Evolutionary conservation across 2,113 vertebrate genomes (phyloP).

Genomic region (Beaufortia kweichowensis): DNA sequence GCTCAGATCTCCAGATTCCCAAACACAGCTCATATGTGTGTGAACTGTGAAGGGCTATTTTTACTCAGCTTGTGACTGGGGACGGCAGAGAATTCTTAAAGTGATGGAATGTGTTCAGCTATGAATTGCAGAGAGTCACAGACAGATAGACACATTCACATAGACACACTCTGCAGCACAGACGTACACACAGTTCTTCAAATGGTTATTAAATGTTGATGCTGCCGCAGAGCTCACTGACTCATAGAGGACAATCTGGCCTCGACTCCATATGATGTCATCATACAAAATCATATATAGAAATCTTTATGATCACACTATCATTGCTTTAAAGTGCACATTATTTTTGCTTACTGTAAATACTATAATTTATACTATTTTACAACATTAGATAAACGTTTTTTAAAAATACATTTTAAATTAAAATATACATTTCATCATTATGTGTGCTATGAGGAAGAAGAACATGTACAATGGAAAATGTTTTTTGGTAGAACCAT

Average conservation of each 20-base stretch:
- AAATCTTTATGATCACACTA: no score
- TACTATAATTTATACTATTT: no score
- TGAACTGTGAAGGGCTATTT: conserved; percentile 52
- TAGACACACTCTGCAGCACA: conserved; percentile 12
- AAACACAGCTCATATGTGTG: conserved; percentile 43
- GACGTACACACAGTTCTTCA: conserved; percentile 23
- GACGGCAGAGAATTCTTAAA: conserved; percentile 23
- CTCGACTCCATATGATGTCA: not conserved
- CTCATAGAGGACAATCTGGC: not conserved
- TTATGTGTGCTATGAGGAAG: no score
- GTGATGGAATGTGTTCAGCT: conserved; percentile 44
- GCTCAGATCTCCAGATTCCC: conserved; percentile 44
- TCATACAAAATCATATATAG: not conserved
- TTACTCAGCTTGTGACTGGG: conserved; percentile 39
- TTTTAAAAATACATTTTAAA: no score
- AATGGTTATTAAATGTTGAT: conserved; percentile 41
- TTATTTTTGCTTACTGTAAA: no score
- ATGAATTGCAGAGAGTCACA: conserved; percentile 38
- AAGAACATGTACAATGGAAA: no score
- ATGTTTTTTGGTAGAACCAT: not conserved
- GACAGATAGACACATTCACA: conserved; percentile 10
- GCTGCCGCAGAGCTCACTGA: not conserved
- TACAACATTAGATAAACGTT: no score
- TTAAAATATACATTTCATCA: no score
- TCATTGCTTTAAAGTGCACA: no score